These are phyloP conservation scores for Caiman crocodilus DNA, from an alignment of 2,797 vertebrate species.

Conservation along the genomic window DNA sequence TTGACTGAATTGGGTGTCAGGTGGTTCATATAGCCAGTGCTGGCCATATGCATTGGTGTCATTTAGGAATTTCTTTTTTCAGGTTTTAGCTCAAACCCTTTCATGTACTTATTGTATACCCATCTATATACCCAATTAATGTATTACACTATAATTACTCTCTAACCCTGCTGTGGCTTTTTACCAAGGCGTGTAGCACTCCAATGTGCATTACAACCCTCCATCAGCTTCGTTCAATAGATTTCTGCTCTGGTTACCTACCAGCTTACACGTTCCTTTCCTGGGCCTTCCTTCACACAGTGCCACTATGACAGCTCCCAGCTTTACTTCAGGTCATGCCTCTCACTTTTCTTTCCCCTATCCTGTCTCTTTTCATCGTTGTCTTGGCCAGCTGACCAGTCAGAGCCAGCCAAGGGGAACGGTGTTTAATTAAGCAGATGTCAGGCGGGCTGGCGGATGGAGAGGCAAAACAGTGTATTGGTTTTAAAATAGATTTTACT, in stretches of 20 bases:
- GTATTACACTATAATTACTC: background rate
- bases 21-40: background rate
- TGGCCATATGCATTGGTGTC: background rate
- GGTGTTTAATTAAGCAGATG: no score
- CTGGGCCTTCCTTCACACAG: background rate
- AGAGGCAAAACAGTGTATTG: no score
- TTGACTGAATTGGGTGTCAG: background rate
- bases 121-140: background rate
- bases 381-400: no score
- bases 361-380: background rate
- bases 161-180: background rate
- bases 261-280: fast-evolving
- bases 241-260: fast-evolving
- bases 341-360: no score
- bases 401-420: no score
- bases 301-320: background rate
- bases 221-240: background rate
- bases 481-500: no score
- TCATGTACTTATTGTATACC: background rate
- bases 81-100: background rate
- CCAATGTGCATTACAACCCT: background rate
- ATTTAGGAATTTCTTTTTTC: background rate
- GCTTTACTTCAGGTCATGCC: no score
- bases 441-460: no score
- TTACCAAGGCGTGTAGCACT: background rate